Conservation (phyloP, 2,113 vertebrate species). For the Oncorhynchus nerka region DNA sequence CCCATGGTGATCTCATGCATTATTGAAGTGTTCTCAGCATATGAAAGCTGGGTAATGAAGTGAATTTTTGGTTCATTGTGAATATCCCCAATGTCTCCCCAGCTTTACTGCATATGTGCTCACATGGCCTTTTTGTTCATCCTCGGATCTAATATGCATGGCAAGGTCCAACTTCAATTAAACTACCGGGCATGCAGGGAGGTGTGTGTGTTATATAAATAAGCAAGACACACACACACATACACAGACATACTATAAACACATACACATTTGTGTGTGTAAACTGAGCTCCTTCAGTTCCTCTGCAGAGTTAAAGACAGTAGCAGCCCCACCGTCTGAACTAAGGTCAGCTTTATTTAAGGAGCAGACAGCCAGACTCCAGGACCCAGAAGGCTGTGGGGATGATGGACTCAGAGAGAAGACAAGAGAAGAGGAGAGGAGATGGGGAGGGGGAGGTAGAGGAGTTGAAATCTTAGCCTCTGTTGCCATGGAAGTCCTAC, state of each 20-base stretch:
- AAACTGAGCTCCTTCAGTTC: slow-evolving; percentile 10
- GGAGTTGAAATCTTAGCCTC: neutral
- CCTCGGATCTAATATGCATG: too few species aligned
- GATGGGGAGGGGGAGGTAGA: neutral
- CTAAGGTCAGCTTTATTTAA: slow-evolving; percentile 77
- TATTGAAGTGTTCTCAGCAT: neutral
- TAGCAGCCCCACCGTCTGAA: slow-evolving; percentile 54
- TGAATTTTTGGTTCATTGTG: neutral
- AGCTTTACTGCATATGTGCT: too few species aligned
- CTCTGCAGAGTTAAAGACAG: slow-evolving; percentile 51
- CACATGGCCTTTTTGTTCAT: too few species aligned
- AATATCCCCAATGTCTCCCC: neutral
- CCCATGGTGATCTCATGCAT: neutral
- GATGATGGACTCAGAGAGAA: slow-evolving; percentile 56
- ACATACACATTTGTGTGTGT: neutral
- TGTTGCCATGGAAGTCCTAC: neutral
- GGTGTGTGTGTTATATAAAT: too few species aligned
- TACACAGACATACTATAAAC: slow-evolving; percentile 51
- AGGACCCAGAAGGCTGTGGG: slow-evolving; percentile 48
- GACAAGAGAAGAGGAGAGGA: slow-evolving; percentile 23
- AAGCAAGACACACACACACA: neutral
- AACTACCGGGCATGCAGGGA: too few species aligned
- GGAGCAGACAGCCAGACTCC: slow-evolving; percentile 73
- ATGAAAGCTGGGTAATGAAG: neutral
- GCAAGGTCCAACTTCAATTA: too few species aligned